These are phyloP conservation scores for Suncus etruscus DNA, from an alignment of 2,113 vertebrate genomes.

Conservation along the genomic window DNA sequence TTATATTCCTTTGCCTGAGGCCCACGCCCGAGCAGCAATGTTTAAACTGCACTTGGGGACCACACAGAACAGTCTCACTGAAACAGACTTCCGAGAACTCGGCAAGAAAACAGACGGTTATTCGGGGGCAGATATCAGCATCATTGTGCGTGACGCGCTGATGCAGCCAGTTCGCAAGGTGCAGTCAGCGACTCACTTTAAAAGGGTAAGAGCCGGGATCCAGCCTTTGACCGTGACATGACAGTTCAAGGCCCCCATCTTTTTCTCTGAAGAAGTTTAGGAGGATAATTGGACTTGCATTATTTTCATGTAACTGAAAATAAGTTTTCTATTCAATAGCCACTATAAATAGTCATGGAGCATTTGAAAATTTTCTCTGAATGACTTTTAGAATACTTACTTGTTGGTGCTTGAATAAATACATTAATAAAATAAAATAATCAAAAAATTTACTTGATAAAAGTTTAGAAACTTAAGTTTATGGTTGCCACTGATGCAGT, in stretches of 20 bases:
- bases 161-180: slow-evolving; percentile 99
- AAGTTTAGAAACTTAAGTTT: background rate
- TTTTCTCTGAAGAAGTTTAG: slow-evolving; percentile 4
- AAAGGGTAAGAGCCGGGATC: slow-evolving; percentile 87
- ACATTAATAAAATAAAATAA: no score
- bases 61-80: slow-evolving; percentile 90
- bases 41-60: slow-evolving; percentile 96
- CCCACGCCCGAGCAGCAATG: slow-evolving; percentile 95
- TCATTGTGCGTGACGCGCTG: slow-evolving; percentile 96
- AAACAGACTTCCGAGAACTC: slow-evolving; percentile 92
- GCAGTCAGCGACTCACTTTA: slow-evolving; percentile 98
- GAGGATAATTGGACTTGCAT: background rate
- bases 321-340: background rate
- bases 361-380: background rate
- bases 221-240: no score
- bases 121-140: slow-evolving; percentile 96
- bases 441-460: no score
- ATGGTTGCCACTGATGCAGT: background rate
- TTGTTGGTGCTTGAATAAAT: background rate
- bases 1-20: slow-evolving; percentile 98
- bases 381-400: background rate
- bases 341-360: background rate
- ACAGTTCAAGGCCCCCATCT: background rate
- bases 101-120: slow-evolving; percentile 95
- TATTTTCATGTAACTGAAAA: background rate